These are phyloP conservation scores for Austrofundulus limnaeus DNA, from an alignment of 2,113 vertebrate genomes.

Conservation along the genomic window DNA sequence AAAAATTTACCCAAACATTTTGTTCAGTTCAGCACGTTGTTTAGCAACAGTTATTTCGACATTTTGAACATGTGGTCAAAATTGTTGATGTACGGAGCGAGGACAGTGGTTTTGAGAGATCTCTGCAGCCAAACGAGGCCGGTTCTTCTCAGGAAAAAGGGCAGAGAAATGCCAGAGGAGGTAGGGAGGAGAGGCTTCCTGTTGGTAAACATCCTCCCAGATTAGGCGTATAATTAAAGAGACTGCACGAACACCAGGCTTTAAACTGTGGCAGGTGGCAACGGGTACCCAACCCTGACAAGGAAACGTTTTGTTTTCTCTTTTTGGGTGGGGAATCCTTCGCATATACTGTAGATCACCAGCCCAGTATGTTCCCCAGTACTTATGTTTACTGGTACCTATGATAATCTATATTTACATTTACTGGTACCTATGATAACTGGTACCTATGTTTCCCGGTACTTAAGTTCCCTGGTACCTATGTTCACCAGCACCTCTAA, in stretches of 20 bases:
- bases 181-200: conserved; percentile 65
- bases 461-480: too few relatives aligned
- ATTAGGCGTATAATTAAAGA: conserved; percentile 70
- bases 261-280: background rate
- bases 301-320: background rate
- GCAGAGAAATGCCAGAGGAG: conserved; percentile 72
- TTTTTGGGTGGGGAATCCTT: conserved; percentile 3
- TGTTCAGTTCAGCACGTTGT: too few relatives aligned
- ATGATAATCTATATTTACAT: too few relatives aligned
- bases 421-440: too few relatives aligned
- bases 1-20: too few relatives aligned
- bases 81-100: background rate
- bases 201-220: conserved; percentile 72
- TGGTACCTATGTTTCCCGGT: too few relatives aligned
- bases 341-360: too few relatives aligned
- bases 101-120: background rate
- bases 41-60: too few relatives aligned
- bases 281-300: background rate
- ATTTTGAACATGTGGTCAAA: too few relatives aligned
- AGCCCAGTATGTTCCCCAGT: too few relatives aligned
- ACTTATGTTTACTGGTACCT: too few relatives aligned
- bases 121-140: background rate
- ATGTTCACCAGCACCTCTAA: too few relatives aligned
- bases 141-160: conserved; percentile 65
- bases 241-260: conserved; percentile 7